Evolutionary conservation across 2,113 vertebrate species (phyloP).

Genomic region (Tinamus guttatus): DNA sequence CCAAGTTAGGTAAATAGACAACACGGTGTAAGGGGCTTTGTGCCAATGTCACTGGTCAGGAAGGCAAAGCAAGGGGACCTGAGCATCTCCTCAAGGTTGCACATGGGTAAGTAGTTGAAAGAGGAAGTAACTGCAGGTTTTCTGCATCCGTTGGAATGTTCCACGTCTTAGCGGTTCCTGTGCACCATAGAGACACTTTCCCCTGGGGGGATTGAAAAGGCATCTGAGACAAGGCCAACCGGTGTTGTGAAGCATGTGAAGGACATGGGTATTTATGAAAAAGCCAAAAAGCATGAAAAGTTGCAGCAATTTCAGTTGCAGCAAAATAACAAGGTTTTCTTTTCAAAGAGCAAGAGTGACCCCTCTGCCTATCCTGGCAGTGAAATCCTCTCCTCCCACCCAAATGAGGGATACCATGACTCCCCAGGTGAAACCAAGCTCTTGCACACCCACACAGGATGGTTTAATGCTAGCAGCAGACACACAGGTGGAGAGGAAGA

Average conservation of each 20-base stretch:
- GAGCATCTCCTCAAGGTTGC: neutral
- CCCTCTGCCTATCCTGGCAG: neutral
- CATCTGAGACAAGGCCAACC: neutral
- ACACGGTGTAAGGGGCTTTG: neutral
- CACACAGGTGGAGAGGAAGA: neutral
- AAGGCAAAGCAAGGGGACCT: neutral
- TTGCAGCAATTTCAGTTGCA: no score
- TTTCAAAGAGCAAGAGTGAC: no score
- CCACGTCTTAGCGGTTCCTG: no score
- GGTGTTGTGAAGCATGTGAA: no score
- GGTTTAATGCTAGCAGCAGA: neutral
- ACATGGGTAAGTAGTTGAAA: neutral
- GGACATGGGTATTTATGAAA: no score
- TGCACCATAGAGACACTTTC: neutral
- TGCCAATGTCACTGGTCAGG: neutral
- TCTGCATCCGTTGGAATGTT: neutral
- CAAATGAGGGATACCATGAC: neutral
- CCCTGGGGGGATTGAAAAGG: neutral
- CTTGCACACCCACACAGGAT: neutral
- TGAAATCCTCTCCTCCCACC: neutral
- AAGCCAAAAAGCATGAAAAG: no score
- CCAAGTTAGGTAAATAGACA: neutral
- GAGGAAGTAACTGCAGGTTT: neutral
- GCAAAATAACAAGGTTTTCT: no score
- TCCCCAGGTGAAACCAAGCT: neutral